These are phyloP conservation scores for Scaptomyza pallida DNA, from an alignment of 1,140 invertebrate species.

Conservation along the genomic window DNA sequence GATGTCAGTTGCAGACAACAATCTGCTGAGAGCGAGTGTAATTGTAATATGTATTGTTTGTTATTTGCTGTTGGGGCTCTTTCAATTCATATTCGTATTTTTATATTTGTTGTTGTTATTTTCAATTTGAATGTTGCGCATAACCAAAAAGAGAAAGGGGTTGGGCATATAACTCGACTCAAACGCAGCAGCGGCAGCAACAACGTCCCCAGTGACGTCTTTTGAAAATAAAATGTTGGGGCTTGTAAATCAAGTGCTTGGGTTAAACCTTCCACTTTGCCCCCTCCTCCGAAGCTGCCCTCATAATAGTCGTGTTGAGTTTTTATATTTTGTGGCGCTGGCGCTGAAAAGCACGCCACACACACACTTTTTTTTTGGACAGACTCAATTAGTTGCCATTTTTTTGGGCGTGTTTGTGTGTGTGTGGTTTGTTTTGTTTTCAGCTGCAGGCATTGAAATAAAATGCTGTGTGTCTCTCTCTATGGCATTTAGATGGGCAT, in stretches of 20 bases:
- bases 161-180: not conserved
- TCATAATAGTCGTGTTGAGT: too few relatives aligned
- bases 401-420: conserved; percentile 14
- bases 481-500: conserved; percentile 9
- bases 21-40: conserved; percentile 21
- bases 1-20: conserved; percentile 48
- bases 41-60: conserved; percentile 29
- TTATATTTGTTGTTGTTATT: conserved; percentile 11
- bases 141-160: conserved; percentile 1
- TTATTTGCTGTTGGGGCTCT: conserved; percentile 12
- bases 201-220: conserved; percentile 16
- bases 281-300: too few relatives aligned
- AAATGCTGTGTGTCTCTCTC: not conserved
- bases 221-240: conserved; percentile 19
- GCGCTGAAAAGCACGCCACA: conserved; percentile 32
- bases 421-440: conserved; percentile 11
- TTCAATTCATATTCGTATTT: not conserved
- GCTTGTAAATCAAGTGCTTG: conserved; percentile 38
- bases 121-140: conserved; percentile 41
- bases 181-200: conserved; percentile 3
- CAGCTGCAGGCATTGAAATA: conserved; percentile 10
- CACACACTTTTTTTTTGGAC: conserved; percentile 41
- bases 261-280: not conserved
- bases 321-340: not conserved
- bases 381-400: conserved; percentile 48